Conservation (phyloP, 92 coral and sea anemone genomes). For the Epizoanthus illoricatus region DNA sequence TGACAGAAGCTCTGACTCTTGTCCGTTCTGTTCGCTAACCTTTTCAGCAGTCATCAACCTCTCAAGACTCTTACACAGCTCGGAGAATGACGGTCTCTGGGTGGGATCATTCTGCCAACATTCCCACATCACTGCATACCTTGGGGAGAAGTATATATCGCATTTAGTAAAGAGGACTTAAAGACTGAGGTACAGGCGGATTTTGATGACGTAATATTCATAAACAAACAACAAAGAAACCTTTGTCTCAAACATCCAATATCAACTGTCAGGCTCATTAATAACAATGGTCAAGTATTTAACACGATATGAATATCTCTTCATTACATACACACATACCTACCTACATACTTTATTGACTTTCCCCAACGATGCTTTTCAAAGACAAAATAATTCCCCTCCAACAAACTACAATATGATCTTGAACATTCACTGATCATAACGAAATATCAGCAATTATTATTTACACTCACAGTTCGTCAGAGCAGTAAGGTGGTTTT, state of each 20-base stretch:
- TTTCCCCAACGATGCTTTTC: too few species aligned
- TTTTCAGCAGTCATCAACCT: slow-evolving; percentile 82
- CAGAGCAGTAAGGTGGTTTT: slow-evolving; percentile 88
- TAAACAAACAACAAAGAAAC: too few species aligned
- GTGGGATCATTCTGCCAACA: slow-evolving; percentile 94
- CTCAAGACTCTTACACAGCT: slow-evolving; percentile 77
- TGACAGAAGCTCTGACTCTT: too few species aligned
- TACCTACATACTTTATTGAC: too few species aligned
- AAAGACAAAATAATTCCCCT: too few species aligned
- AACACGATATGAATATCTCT: too few species aligned
- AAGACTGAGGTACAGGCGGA: too few species aligned
- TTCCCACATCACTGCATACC: slow-evolving; percentile 95
- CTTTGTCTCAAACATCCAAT: not conserved
- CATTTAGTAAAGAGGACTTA: not conserved
- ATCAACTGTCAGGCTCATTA: not conserved
- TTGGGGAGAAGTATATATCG: slow-evolving; percentile 9
- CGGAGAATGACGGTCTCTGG: slow-evolving; percentile 83
- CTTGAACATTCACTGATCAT: too few species aligned
- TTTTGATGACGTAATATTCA: too few species aligned
- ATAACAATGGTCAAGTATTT: not conserved
- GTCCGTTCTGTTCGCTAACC: slow-evolving; percentile 42
- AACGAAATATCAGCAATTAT: not conserved
- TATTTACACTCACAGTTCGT: slow-evolving; percentile 78
- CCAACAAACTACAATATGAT: not conserved
- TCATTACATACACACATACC: too few species aligned